phyloP scores from a whole-genome alignment of 2,888 invertebrate genomes.

The Mellilla xanthometata region DNA sequence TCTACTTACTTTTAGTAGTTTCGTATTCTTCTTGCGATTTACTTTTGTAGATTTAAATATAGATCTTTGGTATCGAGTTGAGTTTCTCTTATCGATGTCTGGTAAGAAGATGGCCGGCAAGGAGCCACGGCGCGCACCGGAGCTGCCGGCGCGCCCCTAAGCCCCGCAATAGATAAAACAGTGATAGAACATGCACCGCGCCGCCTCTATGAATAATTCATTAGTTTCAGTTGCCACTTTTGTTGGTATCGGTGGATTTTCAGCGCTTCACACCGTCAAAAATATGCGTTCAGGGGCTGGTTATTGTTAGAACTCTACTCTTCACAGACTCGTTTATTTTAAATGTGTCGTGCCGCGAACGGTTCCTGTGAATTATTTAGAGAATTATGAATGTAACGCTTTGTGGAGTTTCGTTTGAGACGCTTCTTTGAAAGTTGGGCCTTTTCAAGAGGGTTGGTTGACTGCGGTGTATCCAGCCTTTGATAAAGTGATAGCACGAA shows the following conservation, averaged over 20 bases:
- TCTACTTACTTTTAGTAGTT: too few species aligned
- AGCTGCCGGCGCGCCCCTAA: slow-evolving; percentile 55
- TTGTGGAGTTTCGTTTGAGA: slow-evolving; percentile 19
- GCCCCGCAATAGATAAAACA: slow-evolving; percentile 83
- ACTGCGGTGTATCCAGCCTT: neutral
- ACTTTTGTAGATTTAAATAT: slow-evolving; percentile 4
- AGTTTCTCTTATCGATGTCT: neutral
- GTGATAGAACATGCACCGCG: slow-evolving; percentile 83
- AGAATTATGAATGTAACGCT: slow-evolving; percentile 36
- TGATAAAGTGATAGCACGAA: neutral
- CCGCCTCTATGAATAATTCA: slow-evolving; percentile 81
- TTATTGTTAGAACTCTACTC: slow-evolving; percentile 68
- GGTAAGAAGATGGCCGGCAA: slow-evolving; percentile 22
- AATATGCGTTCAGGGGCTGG: slow-evolving; percentile 74
- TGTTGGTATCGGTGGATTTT: slow-evolving; percentile 82
- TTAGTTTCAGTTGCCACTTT: slow-evolving; percentile 83
- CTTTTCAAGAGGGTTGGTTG: slow-evolving; percentile 1
- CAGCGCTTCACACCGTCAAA: slow-evolving; percentile 78
- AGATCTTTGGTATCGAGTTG: slow-evolving; percentile 3
- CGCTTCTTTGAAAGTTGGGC: slow-evolving; percentile 7
- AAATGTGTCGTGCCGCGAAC: slow-evolving; percentile 44
- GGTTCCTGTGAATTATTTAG: slow-evolving; percentile 46
- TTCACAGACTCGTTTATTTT: slow-evolving; percentile 59
- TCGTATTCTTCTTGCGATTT: too few species aligned
- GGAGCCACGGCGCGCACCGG: slow-evolving; percentile 31